Evolutionary conservation across 2,113 vertebrate genomes (phyloP), one percentile per base, ranked within the genome.

Genomic region (Salminus brasiliensis): DNA sequence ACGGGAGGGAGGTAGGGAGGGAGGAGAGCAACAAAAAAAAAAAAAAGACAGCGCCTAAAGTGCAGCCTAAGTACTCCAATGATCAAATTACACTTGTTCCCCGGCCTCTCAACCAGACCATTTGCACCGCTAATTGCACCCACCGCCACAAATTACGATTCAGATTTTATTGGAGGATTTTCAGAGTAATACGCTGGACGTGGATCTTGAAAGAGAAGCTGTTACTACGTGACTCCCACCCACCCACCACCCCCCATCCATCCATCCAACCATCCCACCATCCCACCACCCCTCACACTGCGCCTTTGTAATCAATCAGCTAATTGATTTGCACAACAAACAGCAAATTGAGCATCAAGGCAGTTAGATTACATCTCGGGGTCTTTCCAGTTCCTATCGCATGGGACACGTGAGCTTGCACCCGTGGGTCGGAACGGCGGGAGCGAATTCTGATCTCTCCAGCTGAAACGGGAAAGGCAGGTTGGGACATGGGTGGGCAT

Each of bases 11-110:
- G n/a, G n/a, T n/a, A n/a, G n/a, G n/a, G n/a, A n/a, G n/a, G n/a
- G n/a, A n/a, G n/a, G n/a, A n/a, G n/a, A n/a, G n/a, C n/a, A n/a
- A 43, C 41, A 78, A 68, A 89, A 90, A 86, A 90, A 89, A 43
- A 52, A 78, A 68, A 89, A 90, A 86, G 90, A 89, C 89, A 88
- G 89, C 90, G 88, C 91, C 90, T 89, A 90, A 92, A 93, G 90
- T 91, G 91, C 92, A 91, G 90, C 89, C 90, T 89, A 90, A 92
- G 91, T 83, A 75, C 65, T 72, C 67, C 85, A 89, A 89, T 93
- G 92, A 93, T 93, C 92, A 93, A 90, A 92, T 92, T 84, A 80
- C 82, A 81, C 78, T 73, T 73, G 69, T 73, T 79, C 78, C 69
- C 62, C 47, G 12, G 59, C 78, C 53, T 72, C 72, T 76, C 49